A percentile compares a stretch with the other conserved stretches of the same genome.
Conservation (phyloP, 2,113 vertebrate genomes). For the Chinchilla lanigera region DNA sequence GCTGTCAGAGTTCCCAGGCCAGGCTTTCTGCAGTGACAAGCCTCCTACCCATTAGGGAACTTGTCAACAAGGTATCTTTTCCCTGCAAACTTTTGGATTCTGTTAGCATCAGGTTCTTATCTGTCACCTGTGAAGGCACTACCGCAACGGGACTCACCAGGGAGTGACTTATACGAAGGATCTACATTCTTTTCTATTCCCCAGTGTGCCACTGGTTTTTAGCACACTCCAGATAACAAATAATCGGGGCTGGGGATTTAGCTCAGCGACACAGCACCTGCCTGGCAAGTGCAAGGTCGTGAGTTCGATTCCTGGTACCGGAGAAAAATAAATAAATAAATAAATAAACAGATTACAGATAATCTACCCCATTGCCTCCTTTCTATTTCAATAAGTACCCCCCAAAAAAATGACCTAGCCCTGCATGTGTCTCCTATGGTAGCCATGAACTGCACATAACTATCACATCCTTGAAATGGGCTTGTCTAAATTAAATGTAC, state of each 20-base stretch:
- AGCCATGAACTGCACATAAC: background rate
- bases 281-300: too few relatives aligned
- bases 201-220: background rate
- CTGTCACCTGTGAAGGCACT: background rate
- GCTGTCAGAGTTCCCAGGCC: background rate
- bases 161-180: background rate
- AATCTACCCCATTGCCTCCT: background rate
- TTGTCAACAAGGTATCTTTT: background rate
- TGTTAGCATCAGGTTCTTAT: background rate
- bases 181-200: background rate
- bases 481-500: background rate
- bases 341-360: too few relatives aligned
- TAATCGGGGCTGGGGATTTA: too few relatives aligned
- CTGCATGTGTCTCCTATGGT: background rate
- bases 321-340: too few relatives aligned
- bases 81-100: background rate
- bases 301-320: too few relatives aligned
- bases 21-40: background rate
- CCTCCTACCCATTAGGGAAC: background rate
- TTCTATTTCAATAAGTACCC: background rate
- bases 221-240: constrained; percentile 33
- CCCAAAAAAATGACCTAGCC: background rate
- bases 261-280: too few relatives aligned
- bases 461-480: background rate
- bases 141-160: background rate